These are phyloP conservation scores for Odontophorus gujanensis DNA, from an alignment of 2,113 vertebrate species.

Conservation along the genomic window DNA sequence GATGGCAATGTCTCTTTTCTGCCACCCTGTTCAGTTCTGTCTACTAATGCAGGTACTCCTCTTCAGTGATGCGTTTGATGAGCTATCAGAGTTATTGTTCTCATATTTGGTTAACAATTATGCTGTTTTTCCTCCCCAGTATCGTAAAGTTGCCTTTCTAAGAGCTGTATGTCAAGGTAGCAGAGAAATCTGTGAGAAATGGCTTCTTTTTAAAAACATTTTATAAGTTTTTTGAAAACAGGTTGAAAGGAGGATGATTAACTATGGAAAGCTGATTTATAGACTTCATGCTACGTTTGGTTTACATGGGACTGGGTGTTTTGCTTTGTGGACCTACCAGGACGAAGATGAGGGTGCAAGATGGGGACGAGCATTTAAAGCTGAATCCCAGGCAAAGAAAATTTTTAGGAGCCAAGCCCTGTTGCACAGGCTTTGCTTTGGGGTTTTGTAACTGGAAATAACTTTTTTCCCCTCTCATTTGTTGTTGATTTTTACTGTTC, in stretches of 20 bases:
- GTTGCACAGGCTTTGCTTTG: neutral
- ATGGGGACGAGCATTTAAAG: neutral
- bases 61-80: neutral
- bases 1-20: neutral
- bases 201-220: constrained; percentile 25
- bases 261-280: neutral
- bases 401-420: neutral
- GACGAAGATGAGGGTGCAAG: neutral
- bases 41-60: constrained; percentile 12
- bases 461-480: neutral
- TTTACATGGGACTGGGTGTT: neutral
- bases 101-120: constrained; percentile 40
- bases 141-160: constrained; percentile 29
- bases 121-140: constrained; percentile 4
- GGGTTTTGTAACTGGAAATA: neutral
- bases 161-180: constrained; percentile 39
- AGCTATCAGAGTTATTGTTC: neutral
- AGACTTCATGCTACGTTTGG: neutral
- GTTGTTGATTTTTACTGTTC: neutral
- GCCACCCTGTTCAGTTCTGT: neutral
- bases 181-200: constrained; percentile 16
- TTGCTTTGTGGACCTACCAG: neutral
- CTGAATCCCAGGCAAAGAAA: neutral
- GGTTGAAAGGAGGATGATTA: neutral
- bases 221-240: constrained; percentile 8